Evolutionary conservation across 2,888 invertebrate species (phyloP), one percentile per base, ranked within the genome.

Genomic region (Protodeltote pygarga): DNA sequence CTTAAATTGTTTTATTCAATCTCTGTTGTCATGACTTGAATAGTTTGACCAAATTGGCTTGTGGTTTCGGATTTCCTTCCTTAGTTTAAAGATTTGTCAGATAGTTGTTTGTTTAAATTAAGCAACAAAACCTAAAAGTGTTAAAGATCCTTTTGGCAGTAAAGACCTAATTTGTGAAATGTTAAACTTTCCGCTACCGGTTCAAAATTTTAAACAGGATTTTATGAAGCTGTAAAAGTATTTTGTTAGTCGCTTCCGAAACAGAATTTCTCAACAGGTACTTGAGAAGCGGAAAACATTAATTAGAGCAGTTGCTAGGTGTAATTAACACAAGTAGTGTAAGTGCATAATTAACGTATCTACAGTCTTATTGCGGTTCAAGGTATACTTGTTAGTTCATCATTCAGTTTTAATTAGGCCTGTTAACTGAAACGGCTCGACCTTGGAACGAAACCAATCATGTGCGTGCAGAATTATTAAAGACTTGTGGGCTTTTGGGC

Each of bases 331-430:
- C 13, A 32, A 40, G 52, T 41, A 42, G 31, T 50, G 4, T 63
- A 67, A 51, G 28, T 58, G 52, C 31, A 32, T 50, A 37, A 67
- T 71, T 54, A 59, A 9, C 33, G 48, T 32, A 4, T 41, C 5
- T 19, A 8, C 13, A 9, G 35, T 3, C 20, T 23, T 25, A 51
- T 35, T 42, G 44, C 29, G 50, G 28, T 59, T 59, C 65, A 59
- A 65, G 66, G 60, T 27, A 27, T 3, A 14, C 29, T 40, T 6
- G 23, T 21, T 24, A 16, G 27, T 52, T 54, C 54, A 39, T 38
- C 41, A 42, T 48, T 45, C 27, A 34, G 3, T 55, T 44, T 42
- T 37, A 49, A 67, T 63, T 67, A 53, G 11, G 17, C 16, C 10
- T 9, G 39, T 24, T 52, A 41, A 39, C 31, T 14, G 23, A 15